phyloP scores from a whole-genome alignment of 2,113 vertebrate genomes.

The Acinonyx jubatus region DNA sequence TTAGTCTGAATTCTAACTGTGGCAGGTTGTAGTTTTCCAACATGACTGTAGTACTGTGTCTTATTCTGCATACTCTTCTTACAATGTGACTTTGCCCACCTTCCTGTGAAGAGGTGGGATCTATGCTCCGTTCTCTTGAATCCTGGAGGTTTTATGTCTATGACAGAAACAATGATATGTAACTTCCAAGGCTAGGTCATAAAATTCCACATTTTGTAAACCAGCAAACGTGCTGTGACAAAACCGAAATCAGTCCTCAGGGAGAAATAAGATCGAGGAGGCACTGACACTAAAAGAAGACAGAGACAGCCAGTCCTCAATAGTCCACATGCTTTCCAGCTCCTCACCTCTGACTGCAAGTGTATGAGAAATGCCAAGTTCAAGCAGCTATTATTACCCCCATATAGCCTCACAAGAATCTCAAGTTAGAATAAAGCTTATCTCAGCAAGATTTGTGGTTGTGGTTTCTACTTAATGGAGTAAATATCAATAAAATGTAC shows the following conservation, averaged over 20 bases:
- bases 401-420: not conserved
- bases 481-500: not conserved
- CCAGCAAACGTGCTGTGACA: not conserved
- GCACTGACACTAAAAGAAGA: fast-evolving
- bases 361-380: not conserved
- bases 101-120: not conserved
- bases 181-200: not conserved
- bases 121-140: not conserved
- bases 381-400: not conserved
- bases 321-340: not conserved
- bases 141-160: not conserved
- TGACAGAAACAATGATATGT: not conserved
- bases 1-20: not conserved
- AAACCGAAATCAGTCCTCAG: not conserved
- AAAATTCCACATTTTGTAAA: not conserved
- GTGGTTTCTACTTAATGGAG: not conserved
- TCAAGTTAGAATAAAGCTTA: not conserved
- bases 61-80: not conserved
- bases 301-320: not conserved
- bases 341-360: not conserved
- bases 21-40: not conserved
- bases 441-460: not conserved
- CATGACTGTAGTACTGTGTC: not conserved
- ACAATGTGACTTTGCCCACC: not conserved
- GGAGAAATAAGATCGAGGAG: not conserved